Conservation (phyloP, 64 coral and sea anemone genomes). For the Acropora tenuis region DNA sequence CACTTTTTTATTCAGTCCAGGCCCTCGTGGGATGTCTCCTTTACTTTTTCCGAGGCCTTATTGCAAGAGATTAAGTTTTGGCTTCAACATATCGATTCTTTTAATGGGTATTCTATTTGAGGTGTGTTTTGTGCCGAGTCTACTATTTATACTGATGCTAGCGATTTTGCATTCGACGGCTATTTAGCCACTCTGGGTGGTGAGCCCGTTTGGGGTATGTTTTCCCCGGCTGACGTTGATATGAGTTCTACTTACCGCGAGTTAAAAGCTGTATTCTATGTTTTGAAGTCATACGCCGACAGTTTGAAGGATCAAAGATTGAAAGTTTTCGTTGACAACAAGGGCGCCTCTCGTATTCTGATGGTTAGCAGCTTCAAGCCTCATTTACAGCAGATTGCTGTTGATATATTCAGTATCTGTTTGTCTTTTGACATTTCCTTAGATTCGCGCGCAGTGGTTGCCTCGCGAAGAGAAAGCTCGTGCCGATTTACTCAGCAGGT, state of each 20-base stretch:
- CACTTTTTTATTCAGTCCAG: conserved; percentile 36
- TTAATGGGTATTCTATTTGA: conserved; percentile 26
- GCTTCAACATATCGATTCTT: conserved; percentile 47
- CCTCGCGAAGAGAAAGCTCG: conserved; percentile 48
- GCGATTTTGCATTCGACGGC: conserved; percentile 59
- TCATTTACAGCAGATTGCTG: conserved; percentile 38
- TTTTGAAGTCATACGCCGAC: conserved; percentile 11
- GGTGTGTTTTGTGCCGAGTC: conserved; percentile 3
- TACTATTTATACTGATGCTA: conserved; percentile 48
- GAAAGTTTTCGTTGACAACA: conserved; percentile 65
- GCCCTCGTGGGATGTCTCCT: conserved; percentile 19
- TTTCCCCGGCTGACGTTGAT: conserved; percentile 9
- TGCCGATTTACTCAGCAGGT: conserved; percentile 70
- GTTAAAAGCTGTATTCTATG: conserved; percentile 34
- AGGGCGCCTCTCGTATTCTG: conserved; percentile 48
- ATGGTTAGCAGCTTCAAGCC: conserved; percentile 21
- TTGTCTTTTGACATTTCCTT: conserved; percentile 50
- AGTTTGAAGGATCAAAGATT: conserved; percentile 41
- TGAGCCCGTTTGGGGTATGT: conserved; percentile 29
- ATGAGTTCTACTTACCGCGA: conserved; percentile 25
- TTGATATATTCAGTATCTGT: conserved; percentile 50
- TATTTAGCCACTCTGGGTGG: conserved; percentile 41
- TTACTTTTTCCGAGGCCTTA: conserved; percentile 14
- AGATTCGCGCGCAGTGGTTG: conserved; percentile 40
- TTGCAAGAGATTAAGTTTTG: conserved; percentile 52